These are phyloP conservation scores for Malthinus flaveolus DNA, from an alignment of 2,888 invertebrate genomes.

Conservation along the genomic window DNA sequence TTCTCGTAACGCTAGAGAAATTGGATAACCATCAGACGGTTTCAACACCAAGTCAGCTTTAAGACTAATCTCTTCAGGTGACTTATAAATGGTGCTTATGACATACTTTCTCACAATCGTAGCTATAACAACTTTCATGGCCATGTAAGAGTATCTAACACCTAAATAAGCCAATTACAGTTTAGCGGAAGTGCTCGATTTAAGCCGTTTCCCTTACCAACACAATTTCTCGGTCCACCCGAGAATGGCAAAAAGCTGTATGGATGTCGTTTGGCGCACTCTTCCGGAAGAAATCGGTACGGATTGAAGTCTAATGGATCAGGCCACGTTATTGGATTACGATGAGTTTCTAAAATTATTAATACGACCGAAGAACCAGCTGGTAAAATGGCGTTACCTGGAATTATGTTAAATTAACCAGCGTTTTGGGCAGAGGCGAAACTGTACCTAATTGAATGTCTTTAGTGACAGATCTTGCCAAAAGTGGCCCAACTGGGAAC, in stretches of 20 bases:
- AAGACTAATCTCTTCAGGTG: constrained; percentile 36
- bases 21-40: constrained; percentile 13
- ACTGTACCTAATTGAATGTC: constrained; percentile 24
- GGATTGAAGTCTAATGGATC: constrained; percentile 13
- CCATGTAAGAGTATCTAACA: constrained; percentile 55
- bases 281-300: constrained; percentile 10
- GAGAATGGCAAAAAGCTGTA: constrained; percentile 8
- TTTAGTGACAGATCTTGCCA: constrained; percentile 13
- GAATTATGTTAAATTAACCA: background rate
- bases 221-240: constrained; percentile 11
- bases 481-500: constrained; percentile 22
- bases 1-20: no score
- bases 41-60: constrained; percentile 37
- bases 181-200: no score
- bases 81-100: constrained; percentile 40
- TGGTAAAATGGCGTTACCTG: constrained; percentile 2
- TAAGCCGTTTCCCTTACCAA: background rate
- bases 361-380: background rate
- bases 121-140: constrained; percentile 52
- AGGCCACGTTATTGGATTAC: constrained; percentile 2
- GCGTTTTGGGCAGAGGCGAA: background rate
- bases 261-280: constrained; percentile 9
- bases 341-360: background rate
- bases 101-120: constrained; percentile 48
- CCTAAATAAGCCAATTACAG: constrained; percentile 32